These are phyloP conservation scores for Agapornis roseicollis DNA, from an alignment of 2,113 vertebrate species.

Conservation along the genomic window DNA sequence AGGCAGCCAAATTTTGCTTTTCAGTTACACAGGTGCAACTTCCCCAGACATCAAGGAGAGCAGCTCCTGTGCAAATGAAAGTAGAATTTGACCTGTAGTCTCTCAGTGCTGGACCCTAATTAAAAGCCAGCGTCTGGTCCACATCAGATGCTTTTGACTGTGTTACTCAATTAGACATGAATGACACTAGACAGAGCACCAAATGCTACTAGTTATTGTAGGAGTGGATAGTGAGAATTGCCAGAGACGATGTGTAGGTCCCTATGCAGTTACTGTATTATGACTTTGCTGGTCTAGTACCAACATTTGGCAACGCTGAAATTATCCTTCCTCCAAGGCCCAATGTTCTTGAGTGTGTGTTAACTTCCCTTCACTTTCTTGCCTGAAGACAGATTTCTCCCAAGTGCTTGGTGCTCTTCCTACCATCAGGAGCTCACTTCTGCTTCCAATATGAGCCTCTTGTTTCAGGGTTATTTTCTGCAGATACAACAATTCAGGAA, in stretches of 20 bases:
- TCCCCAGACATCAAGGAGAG: slow-evolving; percentile 17
- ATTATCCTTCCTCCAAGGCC: slow-evolving; percentile 22
- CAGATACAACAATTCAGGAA: not conserved
- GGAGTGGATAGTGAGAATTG: slow-evolving; percentile 79
- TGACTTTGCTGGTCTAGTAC: slow-evolving; percentile 58
- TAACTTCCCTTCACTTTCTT: not conserved
- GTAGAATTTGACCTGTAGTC: slow-evolving; percentile 54
- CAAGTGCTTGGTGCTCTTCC: not conserved
- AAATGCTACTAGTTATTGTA: slow-evolving; percentile 80
- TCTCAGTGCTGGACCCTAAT: slow-evolving; percentile 79
- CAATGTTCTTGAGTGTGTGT: not conserved
- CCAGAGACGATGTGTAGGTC: slow-evolving; percentile 71
- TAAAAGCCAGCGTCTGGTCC: slow-evolving; percentile 77
- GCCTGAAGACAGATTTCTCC: not conserved
- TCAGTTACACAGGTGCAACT: slow-evolving; percentile 53
- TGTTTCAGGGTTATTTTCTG: not conserved
- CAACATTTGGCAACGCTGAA: slow-evolving; percentile 55
- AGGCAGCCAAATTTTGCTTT: slow-evolving; percentile 52
- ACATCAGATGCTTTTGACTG: slow-evolving; percentile 84
- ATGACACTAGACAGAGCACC: slow-evolving; percentile 75
- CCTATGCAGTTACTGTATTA: slow-evolving; percentile 59
- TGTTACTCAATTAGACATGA: slow-evolving; percentile 80
- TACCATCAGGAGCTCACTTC: not conserved
- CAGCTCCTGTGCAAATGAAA: slow-evolving; percentile 46
- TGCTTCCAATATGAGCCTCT: not conserved